A percentile compares a stretch with the other conserved stretches of the same genome.
Conservation (phyloP, 2,113 vertebrate genomes). For the Bambusicola thoracicus region DNA sequence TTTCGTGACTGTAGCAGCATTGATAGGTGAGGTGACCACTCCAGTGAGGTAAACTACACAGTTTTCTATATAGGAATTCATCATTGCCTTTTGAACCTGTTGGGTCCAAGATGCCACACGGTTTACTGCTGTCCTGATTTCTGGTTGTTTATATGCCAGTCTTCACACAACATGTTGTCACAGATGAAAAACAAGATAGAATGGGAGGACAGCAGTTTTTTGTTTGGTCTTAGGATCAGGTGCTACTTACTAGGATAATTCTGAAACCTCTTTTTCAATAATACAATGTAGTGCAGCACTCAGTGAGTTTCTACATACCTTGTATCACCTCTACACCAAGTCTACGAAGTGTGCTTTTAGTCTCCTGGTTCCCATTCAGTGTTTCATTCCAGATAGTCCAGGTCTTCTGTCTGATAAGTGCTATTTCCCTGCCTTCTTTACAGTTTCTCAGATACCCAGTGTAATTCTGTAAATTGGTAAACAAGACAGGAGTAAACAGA, state of each 20-base stretch:
- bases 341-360: not conserved
- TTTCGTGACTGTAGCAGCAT: not conserved
- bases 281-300: fast-evolving
- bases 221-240: not conserved
- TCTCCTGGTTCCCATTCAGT: fast-evolving
- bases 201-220: not conserved
- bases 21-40: not conserved
- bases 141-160: fast-evolving
- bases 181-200: not conserved
- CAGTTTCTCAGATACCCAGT: not conserved
- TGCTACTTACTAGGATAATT: not conserved
- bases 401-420: not conserved
- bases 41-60: not conserved
- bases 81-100: fast-evolving
- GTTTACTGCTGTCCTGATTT: fast-evolving
- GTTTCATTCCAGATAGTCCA: not conserved
- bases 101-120: not conserved
- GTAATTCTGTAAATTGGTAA: not conserved
- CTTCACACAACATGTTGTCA: fast-evolving
- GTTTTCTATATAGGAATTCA: not conserved
- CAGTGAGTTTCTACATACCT: fast-evolving
- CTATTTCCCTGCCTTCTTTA: not conserved
- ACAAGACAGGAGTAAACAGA: not conserved
- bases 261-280: not conserved
- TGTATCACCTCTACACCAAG: not conserved